A percentile compares a stretch with the other conserved stretches of the same genome.
Evolutionary conservation across 2,888 invertebrate genomes (phyloP).

Genomic region (Heteromyza rotundicornis): DNA sequence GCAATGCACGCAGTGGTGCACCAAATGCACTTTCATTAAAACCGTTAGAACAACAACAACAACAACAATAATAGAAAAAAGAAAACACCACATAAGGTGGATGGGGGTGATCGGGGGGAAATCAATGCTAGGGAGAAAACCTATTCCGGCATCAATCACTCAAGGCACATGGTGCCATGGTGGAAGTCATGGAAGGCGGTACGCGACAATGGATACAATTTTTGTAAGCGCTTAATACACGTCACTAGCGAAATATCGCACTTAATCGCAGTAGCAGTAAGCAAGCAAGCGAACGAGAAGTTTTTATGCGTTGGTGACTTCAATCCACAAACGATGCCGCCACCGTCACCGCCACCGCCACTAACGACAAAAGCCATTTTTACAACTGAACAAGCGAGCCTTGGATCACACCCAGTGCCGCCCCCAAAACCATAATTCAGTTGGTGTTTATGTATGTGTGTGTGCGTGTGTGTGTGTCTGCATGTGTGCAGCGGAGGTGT

Average conservation of each 20-base stretch:
- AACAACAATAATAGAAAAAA: too few species aligned
- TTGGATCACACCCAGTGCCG: too few species aligned
- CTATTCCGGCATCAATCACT: constrained; percentile 39
- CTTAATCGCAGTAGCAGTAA: not conserved
- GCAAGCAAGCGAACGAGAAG: too few species aligned
- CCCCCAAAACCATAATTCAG: too few species aligned
- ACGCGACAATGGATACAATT: not conserved
- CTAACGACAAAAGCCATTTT: not conserved
- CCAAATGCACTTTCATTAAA: constrained; percentile 15
- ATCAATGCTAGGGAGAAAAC: not conserved
- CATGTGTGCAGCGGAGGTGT: constrained; percentile 17
- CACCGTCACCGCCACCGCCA: not conserved
- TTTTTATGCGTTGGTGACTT: not conserved
- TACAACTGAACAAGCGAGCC: too few species aligned
- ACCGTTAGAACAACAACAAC: not conserved
- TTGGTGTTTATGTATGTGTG: constrained; percentile 14
- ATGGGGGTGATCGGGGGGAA: too few species aligned
- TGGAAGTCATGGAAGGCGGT: not conserved
- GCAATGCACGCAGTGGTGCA: not conserved
- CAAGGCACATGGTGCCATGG: too few species aligned
- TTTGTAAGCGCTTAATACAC: not conserved
- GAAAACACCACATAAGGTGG: too few species aligned
- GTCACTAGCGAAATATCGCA: not conserved
- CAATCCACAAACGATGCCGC: not conserved
- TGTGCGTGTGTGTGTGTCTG: too few species aligned